Conservation (phyloP, 1,140 invertebrate genomes). For the Centruroides sculpturatus region DNA sequence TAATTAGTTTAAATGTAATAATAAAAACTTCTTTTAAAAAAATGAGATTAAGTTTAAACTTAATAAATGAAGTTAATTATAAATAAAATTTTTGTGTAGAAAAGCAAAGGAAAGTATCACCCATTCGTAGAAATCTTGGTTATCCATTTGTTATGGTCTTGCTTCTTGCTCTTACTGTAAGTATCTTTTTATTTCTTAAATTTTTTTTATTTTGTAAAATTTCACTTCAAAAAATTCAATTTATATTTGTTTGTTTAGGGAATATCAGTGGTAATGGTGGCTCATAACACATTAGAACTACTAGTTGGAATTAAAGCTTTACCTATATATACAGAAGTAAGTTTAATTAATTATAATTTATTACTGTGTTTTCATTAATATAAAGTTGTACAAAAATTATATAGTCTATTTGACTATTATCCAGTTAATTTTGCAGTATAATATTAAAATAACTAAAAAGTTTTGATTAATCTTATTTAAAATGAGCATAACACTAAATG, state of each 20-base stretch:
- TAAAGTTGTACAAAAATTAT: no score
- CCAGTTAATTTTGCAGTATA: no score
- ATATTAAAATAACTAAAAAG: no score
- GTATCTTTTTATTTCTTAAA: slow-evolving; percentile 16
- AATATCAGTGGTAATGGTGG: slow-evolving; percentile 64
- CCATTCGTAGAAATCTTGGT: slow-evolving; percentile 66
- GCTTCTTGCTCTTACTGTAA: slow-evolving; percentile 60
- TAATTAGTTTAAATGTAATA: neutral
- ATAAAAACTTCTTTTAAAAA: neutral
- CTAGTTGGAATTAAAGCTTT: slow-evolving; percentile 85
- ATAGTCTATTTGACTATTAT: no score
- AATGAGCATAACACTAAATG: no score
- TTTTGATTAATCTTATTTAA: no score
- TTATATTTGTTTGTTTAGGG: neutral
- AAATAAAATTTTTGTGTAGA: slow-evolving; percentile 37
- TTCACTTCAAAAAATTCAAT: no score
- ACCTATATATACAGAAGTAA: slow-evolving; percentile 36
- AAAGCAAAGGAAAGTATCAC: slow-evolving; percentile 64
- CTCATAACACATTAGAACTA: slow-evolving; percentile 79
- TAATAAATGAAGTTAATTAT: neutral
- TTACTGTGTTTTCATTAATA: neutral
- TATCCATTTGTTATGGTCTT: slow-evolving; percentile 85
- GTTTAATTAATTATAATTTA: slow-evolving; percentile 3
- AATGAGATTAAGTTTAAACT: neutral
- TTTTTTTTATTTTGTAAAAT: neutral